Percentiles rank a stretch among this genome's conserved stretches.
Evolutionary conservation across 92 coral and sea anemone genomes (phyloP).

Genomic region (Micromussa lordhowensis): DNA sequence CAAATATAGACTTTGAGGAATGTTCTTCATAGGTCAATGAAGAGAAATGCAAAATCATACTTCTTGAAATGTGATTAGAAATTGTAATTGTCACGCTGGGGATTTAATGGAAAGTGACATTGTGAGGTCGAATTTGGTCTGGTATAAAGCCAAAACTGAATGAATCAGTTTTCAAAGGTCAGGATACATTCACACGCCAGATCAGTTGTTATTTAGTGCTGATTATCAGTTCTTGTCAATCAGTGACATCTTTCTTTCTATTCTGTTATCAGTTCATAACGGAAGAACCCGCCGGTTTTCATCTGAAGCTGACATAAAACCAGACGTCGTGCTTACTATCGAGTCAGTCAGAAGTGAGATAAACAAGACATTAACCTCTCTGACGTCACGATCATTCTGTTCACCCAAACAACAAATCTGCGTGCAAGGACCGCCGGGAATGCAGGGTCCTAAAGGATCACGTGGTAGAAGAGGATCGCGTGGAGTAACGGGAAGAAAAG

Average conservation of each 20-base stretch:
- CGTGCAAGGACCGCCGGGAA: conserved; percentile 56
- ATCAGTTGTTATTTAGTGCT: neutral
- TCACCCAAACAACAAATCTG: conserved; percentile 17
- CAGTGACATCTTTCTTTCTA: neutral
- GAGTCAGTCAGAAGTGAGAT: conserved; percentile 36
- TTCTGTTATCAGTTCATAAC: neutral
- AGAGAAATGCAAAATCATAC: neutral
- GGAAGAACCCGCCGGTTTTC: conserved; percentile 13
- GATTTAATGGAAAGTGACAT: neutral
- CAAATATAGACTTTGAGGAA: too few species aligned
- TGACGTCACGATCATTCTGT: conserved; percentile 23
- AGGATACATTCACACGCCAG: neutral
- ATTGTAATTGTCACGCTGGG: neutral
- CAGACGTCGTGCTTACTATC: conserved; percentile 11
- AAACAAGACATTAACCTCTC: conserved; percentile 32
- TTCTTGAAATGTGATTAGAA: neutral
- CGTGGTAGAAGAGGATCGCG: conserved; percentile 46
- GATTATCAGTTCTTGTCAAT: neutral
- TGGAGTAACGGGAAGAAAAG: conserved; percentile 34
- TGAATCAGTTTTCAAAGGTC: neutral
- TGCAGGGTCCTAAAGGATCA: conserved; percentile 30
- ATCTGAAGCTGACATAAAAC: neutral
- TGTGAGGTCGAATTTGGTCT: neutral
- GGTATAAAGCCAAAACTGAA: neutral
- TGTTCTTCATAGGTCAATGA: too few species aligned